Percentiles rank a stretch among this genome's conserved stretches.
Conservation (phyloP, 1,140 invertebrate genomes). For the Drosophila nasuta region DNA sequence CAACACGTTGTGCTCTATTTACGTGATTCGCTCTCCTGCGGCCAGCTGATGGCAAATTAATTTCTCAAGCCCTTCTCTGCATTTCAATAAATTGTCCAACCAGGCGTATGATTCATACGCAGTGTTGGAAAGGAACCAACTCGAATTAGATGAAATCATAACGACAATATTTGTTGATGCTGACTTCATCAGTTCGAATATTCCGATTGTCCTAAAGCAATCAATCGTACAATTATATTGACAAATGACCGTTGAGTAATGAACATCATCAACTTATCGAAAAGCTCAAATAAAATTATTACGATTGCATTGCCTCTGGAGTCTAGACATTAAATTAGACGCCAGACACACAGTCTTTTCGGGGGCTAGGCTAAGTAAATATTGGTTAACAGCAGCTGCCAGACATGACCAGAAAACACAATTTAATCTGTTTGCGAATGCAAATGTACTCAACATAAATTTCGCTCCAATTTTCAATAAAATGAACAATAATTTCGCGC, state of each 20-base stretch:
- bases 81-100: constrained; percentile 30
- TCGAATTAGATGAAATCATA: constrained; percentile 61
- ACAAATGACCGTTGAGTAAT: constrained; percentile 23
- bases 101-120: constrained; percentile 40
- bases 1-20: constrained; percentile 61
- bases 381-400: constrained; percentile 21
- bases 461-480: constrained; percentile 42
- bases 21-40: constrained; percentile 46
- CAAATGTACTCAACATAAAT: constrained; percentile 38
- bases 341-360: constrained; percentile 24
- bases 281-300: constrained; percentile 38
- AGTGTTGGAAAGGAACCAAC: constrained; percentile 32
- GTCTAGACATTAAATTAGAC: constrained; percentile 39
- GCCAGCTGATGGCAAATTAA: constrained; percentile 58
- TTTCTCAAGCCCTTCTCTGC: constrained; percentile 46
- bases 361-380: constrained; percentile 35
- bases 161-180: constrained; percentile 9
- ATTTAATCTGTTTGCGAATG: constrained; percentile 45
- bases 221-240: constrained; percentile 13
- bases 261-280: constrained; percentile 12
- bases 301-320: constrained; percentile 24
- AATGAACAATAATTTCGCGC: constrained; percentile 33
- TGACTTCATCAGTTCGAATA: neutral
- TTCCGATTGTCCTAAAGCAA: constrained; percentile 1
- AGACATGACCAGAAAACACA: constrained; percentile 40